Base-by-base conservation (phyloP, 2,113 vertebrate species). In the Globicephala melas region DNA sequence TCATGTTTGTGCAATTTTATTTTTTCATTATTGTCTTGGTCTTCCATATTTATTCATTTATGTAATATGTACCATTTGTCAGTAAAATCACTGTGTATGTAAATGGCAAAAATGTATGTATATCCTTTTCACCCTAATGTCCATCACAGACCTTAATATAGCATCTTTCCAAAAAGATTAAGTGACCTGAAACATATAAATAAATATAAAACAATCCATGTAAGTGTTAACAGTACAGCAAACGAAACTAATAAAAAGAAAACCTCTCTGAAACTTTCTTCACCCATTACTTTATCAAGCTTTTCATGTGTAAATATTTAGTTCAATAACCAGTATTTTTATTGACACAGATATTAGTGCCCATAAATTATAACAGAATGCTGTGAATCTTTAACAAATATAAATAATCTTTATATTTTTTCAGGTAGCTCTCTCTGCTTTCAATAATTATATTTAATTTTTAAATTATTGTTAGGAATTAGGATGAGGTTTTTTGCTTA, bases 1-100 rank as follows among this genome's bases (percentile, higher is more conserved):
- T 83, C 88, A 47, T 33, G 26, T 97, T 71, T 98, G 86, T 97
- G 89, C 60, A 92, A 44, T 96, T 98, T 97, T 97, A 94, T 96
- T 97, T 98, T 96, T 80, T 93, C 97, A 96, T 98, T 97, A 86
- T 95, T 97, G 98, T 98, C 95, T 92, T 97, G 95, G 79, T 97
- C 95, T 92, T 95, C 53, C 97, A 95, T 96, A 97, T 95, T 91
- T 96, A 96, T 95, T 96, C 89, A 95, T 97, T 95, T 97, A 94
- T 97, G 92, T 97, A 97, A 84, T 95, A 93, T 97, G 96, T 96
- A 96, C 70, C 94, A 96, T 97, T 91, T 97, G 97, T 97, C 94
- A 87, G 95, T 98, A 95, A 92, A 97, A 96, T 93, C 96, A 94
- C 89, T 97, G 89, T 98, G 77, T 96, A 92, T 95, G 62, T 97